Evolutionary conservation across 1,140 invertebrate genomes (phyloP).

Genomic region (Aporrectodea caliginosa): DNA sequence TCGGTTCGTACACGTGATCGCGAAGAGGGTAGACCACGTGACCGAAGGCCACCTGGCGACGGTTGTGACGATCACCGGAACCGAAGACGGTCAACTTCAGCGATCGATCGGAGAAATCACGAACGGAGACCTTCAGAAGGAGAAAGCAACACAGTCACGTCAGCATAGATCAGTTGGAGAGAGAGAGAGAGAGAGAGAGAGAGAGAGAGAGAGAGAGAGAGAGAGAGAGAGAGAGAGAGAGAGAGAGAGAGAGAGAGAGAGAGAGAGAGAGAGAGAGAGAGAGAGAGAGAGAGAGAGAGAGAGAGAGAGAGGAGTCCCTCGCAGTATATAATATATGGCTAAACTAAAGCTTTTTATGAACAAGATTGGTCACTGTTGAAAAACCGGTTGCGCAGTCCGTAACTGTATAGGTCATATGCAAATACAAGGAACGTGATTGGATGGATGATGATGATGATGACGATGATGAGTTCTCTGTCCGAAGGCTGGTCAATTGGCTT

Average conservation of each 20-base stretch:
- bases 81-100: slow-evolving; percentile 69
- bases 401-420: too few species aligned
- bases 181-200: background rate
- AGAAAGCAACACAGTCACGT: too few species aligned
- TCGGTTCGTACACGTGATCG: slow-evolving; percentile 58
- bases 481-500: too few species aligned
- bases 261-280: slow-evolving; percentile 9
- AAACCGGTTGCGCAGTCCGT: too few species aligned
- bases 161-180: background rate
- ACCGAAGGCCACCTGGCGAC: slow-evolving; percentile 66
- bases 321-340: too few species aligned
- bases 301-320: too few species aligned
- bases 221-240: slow-evolving; percentile 26
- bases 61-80: slow-evolving; percentile 65
- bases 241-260: slow-evolving; percentile 5
- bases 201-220: slow-evolving; percentile 23
- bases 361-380: too few species aligned
- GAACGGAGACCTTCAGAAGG: slow-evolving; percentile 60
- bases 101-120: slow-evolving; percentile 65
- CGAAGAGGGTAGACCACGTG: slow-evolving; percentile 66
- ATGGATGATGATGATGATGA: too few species aligned
- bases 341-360: too few species aligned
- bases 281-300: too few species aligned
- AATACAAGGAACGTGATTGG: too few species aligned
- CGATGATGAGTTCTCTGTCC: too few species aligned